Evolutionary conservation across 2,113 vertebrate genomes (phyloP).

Genomic region (Lagopus muta): DNA sequence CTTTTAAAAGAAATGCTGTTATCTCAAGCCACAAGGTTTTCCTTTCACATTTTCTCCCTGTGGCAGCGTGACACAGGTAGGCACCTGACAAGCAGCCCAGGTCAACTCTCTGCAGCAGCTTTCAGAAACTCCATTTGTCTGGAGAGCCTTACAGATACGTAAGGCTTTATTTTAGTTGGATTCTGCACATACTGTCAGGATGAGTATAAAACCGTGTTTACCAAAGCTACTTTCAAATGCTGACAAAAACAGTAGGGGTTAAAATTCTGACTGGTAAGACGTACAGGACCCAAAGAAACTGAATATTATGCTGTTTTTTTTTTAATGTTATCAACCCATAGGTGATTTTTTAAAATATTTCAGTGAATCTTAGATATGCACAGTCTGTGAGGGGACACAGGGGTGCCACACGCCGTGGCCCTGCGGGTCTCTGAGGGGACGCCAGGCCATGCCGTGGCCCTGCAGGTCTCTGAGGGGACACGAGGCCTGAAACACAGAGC

Average conservation of each 20-base stretch:
- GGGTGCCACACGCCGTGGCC: no score
- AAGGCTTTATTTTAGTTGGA: neutral
- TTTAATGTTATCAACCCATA: neutral
- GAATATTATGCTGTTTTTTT: neutral
- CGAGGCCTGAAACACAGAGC: neutral
- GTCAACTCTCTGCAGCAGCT: neutral
- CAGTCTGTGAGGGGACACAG: no score
- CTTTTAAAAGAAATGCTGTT: neutral
- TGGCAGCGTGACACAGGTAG: neutral
- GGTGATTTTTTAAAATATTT: neutral
- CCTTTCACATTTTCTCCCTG: neutral
- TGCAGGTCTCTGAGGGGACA: neutral
- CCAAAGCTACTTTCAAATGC: neutral
- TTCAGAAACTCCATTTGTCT: neutral
- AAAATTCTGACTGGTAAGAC: neutral
- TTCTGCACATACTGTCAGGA: neutral
- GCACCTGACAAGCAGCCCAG: neutral
- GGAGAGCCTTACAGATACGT: neutral
- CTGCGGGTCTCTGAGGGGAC: neutral
- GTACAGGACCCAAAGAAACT: neutral
- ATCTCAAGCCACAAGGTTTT: neutral
- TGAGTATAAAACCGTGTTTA: neutral
- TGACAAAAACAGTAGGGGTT: neutral
- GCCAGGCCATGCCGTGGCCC: no score
- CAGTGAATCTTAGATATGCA: neutral